Evolutionary conservation across 2,888 invertebrate genomes (phyloP), one percentile per base, ranked within the genome.

Genomic region (Hirtodrosophila cameraria): DNA sequence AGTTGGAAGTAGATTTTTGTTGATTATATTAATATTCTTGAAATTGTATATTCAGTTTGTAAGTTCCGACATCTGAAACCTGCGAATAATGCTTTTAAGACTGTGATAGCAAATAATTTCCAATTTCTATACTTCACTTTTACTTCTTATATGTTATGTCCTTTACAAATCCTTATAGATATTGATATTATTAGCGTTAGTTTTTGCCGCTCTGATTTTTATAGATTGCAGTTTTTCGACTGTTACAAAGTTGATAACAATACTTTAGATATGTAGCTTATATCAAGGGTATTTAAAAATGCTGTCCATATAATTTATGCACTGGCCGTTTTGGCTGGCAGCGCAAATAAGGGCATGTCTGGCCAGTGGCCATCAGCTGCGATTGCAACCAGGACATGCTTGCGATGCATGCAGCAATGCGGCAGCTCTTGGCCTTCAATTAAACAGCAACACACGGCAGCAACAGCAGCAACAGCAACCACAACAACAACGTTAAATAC

Each of bases 321-420:
- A 81, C 83, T 85, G 59, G 60, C 60, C 70, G 80, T 82, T 85
- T 85, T 80, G 80, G 80, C 69, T 72, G 82, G 82, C 59, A 72
- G 62, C 79, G 72, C 85, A 81, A 81, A 81, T 81, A 81, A 81
- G 80, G 80, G 80, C 80, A 81, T 85, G 86, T 85, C 83, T 80
- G 77, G 69, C 57, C 80, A 85, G 62, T 75, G 85, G 79, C 80
- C 83, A 85, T 78, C 82, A 75, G 69, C 62, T 66, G 77, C 84
- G 57, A 69, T 62, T 61, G 70, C 79, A 85, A 85, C 83, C 86
- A 70, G 84, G 83, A 86, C 85, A 85, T 86, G 87, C 76, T 83
- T 72, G 73, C 76, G 65, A 85, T 78, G 82, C 87, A 86, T 81
- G 82, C 82, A 81, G 79, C 82, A 85, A 81, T 85, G 80, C 84